Conservation (phyloP, 2,113 vertebrate species). For the Nerophis lumbriciformis region DNA sequence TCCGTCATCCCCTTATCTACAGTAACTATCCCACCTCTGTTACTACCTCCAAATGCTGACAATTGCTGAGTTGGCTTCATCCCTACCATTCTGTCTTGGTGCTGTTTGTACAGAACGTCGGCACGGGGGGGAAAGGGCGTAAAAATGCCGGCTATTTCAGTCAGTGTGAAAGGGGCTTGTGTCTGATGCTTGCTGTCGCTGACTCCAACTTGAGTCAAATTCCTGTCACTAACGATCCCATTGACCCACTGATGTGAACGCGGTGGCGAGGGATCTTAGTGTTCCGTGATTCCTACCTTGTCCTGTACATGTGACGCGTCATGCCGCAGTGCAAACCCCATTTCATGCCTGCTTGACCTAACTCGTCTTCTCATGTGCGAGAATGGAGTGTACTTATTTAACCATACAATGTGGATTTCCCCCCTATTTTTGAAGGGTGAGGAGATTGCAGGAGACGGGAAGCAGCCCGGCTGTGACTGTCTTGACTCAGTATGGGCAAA, state of each 20-base stretch:
- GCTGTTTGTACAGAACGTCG: no score
- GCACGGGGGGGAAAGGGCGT: no score
- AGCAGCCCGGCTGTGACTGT: conserved; percentile 45
- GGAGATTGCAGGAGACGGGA: conserved; percentile 45
- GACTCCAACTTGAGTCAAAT: no score
- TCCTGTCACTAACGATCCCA: conserved; percentile 39
- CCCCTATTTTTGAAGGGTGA: conserved; percentile 10
- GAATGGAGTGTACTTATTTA: conserved; percentile 27
- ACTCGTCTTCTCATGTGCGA: conserved; percentile 12
- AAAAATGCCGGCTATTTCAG: no score
- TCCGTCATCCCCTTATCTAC: no score
- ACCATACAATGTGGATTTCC: conserved; percentile 6
- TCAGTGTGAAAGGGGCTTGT: no score
- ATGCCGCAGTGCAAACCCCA: background rate
- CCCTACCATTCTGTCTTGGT: no score
- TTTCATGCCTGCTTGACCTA: no score
- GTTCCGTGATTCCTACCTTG: conserved; percentile 33
- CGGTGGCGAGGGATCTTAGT: conserved; percentile 66
- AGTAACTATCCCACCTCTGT: no score
- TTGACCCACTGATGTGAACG: conserved; percentile 64
- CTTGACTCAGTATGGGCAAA: conserved; percentile 40
- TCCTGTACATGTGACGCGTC: conserved; percentile 16
- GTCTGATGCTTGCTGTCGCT: no score
- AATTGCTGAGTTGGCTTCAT: no score
- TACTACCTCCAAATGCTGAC: no score